Conservation (phyloP, 2,113 vertebrate genomes). For the Sander vitreus region DNA sequence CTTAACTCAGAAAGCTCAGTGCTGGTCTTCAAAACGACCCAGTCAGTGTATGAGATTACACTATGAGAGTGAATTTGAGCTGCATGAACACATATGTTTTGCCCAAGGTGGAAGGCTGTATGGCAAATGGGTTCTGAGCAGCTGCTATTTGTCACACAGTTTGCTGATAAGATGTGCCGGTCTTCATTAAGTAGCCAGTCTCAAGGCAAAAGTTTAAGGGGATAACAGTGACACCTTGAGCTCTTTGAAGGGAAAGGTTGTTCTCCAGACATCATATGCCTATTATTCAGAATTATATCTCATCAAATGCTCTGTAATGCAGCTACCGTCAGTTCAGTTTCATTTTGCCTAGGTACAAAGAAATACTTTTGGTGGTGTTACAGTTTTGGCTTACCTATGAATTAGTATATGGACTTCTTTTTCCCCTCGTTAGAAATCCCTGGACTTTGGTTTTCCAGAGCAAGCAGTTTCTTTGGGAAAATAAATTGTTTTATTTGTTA, state of each 20-base stretch:
- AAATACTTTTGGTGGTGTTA: background rate
- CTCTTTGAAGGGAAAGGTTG: conserved; percentile 17
- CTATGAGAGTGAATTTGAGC: background rate
- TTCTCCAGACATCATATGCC: background rate
- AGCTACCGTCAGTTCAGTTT: background rate
- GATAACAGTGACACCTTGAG: conserved; percentile 70
- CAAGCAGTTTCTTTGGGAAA: background rate
- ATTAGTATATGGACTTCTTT: background rate
- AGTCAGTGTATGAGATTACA: background rate
- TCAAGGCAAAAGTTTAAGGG: background rate
- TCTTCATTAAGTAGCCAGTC: conserved; percentile 3
- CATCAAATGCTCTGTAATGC: background rate
- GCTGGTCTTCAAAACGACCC: background rate
- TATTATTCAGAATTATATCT: background rate
- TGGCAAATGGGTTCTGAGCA: conserved; percentile 4
- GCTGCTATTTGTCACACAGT: conserved; percentile 7
- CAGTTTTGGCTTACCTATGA: background rate
- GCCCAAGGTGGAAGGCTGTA: background rate
- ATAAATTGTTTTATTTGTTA: background rate
- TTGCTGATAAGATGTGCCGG: conserved; percentile 24
- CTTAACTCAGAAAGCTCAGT: background rate
- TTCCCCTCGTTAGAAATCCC: background rate
- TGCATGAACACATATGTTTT: conserved; percentile 13
- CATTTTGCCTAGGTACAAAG: background rate
- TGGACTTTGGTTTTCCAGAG: background rate